Base-by-base conservation (phyloP, 2,888 invertebrate genomes). In the Syrphus vitripennis region DNA sequence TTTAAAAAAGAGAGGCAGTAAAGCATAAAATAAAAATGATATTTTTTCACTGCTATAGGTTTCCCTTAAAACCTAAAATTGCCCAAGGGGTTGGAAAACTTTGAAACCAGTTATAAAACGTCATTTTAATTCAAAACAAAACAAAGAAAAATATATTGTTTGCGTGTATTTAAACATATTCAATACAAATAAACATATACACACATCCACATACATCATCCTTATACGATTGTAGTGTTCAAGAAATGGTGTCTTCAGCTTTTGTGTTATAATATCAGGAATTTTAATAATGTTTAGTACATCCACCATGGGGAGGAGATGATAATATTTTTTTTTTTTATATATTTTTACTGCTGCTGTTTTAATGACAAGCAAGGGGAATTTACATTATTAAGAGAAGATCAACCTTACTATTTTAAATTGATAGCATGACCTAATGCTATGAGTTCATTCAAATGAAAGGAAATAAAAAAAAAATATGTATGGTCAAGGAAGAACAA, bases 391-490 rank as follows among this genome's bases (percentile, higher is more conserved):
- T 45, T 63, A 37, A 50, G 19, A 61, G 69, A 80, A 34, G 67
- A 42, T 80, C 59, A 40, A 50, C 50, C 5, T 63, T n/a, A n/a
- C 61, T 63, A 34, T 53, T 31, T 80, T 72, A 67, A 81, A 77
- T 69, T 84, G 59, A 81, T 77, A 37, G 84, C 50, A 84, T 81
- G 84, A 81, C 71, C 81, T 81, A 81, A 84, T 76, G 48, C 76
- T 70, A 72, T 69, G 70, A 67, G 71, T 77, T 72, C 71, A 81
- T 69, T 72, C 42, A 76, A 57, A 71, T 63, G 50, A 80, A 61
- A 75, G 57, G 57, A 80, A 65, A 69, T 55, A 50, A 14, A 59
- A 7, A 53, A n/a, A 3, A n/a, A n/a, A 29, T 12, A 12, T 26
- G 26, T 26, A 63, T 61, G 26, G 34, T 70, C 31, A 72, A 63